phyloP scores from a whole-genome alignment of 1,140 invertebrate genomes.

The Rhynchophorus ferrugineus region DNA sequence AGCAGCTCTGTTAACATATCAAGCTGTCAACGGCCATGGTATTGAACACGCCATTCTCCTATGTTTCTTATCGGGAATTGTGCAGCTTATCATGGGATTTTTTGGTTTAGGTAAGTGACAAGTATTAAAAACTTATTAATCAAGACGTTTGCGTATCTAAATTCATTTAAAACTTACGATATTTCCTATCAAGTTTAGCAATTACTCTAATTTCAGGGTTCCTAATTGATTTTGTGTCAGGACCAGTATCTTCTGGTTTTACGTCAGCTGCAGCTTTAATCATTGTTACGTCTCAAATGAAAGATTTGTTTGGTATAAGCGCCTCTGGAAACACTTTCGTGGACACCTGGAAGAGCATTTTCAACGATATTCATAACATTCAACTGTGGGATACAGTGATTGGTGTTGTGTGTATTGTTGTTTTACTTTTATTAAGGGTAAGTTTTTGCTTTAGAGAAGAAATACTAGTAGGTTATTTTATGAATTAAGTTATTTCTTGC shows the following conservation, averaged over 20 bases:
- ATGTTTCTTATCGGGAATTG: slow-evolving; percentile 68
- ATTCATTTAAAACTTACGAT: background rate
- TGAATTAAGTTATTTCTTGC: too few species aligned
- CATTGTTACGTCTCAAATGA: slow-evolving; percentile 82
- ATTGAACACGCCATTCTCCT: slow-evolving; percentile 72
- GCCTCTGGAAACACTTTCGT: slow-evolving; percentile 67
- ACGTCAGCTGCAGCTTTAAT: slow-evolving; percentile 88
- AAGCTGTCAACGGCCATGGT: slow-evolving; percentile 59
- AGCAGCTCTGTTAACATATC: slow-evolving; percentile 70
- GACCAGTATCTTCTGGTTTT: slow-evolving; percentile 87
- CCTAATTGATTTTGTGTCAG: slow-evolving; percentile 87
- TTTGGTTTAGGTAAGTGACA: slow-evolving; percentile 67
- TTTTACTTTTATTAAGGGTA: slow-evolving; percentile 65
- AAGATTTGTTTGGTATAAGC: slow-evolving; percentile 71
- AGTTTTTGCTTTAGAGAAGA: slow-evolving; percentile 23
- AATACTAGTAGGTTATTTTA: background rate
- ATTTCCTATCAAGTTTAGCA: background rate
- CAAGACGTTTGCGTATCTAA: background rate
- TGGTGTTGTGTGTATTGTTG: slow-evolving; percentile 61
- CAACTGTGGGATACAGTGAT: slow-evolving; percentile 60
- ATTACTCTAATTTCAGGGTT: slow-evolving; percentile 57
- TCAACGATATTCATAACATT: slow-evolving; percentile 52
- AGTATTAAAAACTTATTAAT: background rate
- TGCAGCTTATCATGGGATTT: slow-evolving; percentile 78
- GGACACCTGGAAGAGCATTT: slow-evolving; percentile 62